Evolutionary conservation across 1,140 invertebrate genomes (phyloP).

Genomic region (Stratiolaelaps scimitus): DNA sequence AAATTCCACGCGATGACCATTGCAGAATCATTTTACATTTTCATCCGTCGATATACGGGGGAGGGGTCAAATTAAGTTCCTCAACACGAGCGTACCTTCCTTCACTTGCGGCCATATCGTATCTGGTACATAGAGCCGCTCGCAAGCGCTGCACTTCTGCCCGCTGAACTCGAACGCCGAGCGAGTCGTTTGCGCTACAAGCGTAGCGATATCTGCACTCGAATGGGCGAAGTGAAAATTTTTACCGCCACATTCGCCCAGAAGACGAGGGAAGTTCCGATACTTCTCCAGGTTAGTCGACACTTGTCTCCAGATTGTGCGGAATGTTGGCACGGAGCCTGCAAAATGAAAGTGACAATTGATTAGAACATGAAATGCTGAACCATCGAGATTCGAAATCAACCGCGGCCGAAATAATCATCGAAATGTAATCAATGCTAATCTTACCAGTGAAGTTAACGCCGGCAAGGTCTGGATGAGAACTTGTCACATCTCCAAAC

Average conservation of each 20-base stretch:
- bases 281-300: conserved; percentile 75
- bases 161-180: conserved; percentile 89
- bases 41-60: conserved; percentile 7
- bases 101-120: conserved; percentile 68
- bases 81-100: conserved; percentile 33
- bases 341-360: not conserved
- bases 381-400: not conserved
- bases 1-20: conserved; percentile 3
- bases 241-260: conserved; percentile 95
- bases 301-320: conserved; percentile 80
- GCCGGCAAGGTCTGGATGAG: conserved; percentile 69
- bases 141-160: conserved; percentile 98
- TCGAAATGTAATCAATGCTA: not conserved
- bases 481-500: conserved; percentile 81
- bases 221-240: conserved; percentile 96
- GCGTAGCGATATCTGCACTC: conserved; percentile 68
- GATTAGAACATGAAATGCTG: not conserved
- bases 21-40: not conserved
- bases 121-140: conserved; percentile 82
- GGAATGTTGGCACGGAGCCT: conserved; percentile 61
- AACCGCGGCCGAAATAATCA: not conserved
- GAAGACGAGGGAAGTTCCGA: conserved; percentile 77
- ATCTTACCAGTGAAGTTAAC: conserved; percentile 97
- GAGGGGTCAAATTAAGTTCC: not conserved
- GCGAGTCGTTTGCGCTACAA: conserved; percentile 68